Base-by-base conservation (phyloP, 53 echinoderm and acorn worm genomes). In the Arbacia lixula region DNA sequence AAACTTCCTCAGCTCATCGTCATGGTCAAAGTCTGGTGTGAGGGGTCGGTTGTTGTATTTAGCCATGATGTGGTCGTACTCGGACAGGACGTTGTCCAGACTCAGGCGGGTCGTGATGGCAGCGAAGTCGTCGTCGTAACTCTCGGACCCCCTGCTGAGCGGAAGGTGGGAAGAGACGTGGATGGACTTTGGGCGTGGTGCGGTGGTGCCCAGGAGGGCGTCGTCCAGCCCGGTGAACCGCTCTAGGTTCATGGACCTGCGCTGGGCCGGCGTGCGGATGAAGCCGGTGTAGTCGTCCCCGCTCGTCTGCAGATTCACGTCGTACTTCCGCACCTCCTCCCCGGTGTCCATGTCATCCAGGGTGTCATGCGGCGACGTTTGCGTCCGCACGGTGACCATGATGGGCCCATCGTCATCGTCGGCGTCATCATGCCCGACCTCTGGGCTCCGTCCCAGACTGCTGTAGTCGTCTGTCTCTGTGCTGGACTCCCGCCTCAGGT, bases 41-140 rank as follows among this genome's bases (percentile, higher is more conserved):
- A 90, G 52, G 2, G 92, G 90, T 21, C 92, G 83, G 38, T 90
- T 91, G 62, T 88, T 89, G 61, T 97, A 97, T 55, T 94, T 94
- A 54, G 94, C 98, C 78, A 94, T 88, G 17, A 97, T 90, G 57
- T 84, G 60, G 19, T 97, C 98, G 38, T 94, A 97, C 54, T 97
- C 94, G 12, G 94, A 92, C 36, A 97, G 74, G 5, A 97, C 92
- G 26, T 89, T 90, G 58, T 97, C 98, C 29, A 97, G 68, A 28
- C 88, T 97, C 43, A 90, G 76, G 33, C 83, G 67, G 0, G 88
- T 91, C 2, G 85, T 86, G 41, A 83, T 30, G 6, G 87, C 63
- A 9, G 91, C 88, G 53, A 90, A 68, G 72, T 80, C 76, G 35
- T 90, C 93, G 17, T 90, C 88, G 20, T 90, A 93, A 25, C 84